phyloP scores from a whole-genome alignment of 1,140 invertebrate genomes.

The Atta texana region DNA sequence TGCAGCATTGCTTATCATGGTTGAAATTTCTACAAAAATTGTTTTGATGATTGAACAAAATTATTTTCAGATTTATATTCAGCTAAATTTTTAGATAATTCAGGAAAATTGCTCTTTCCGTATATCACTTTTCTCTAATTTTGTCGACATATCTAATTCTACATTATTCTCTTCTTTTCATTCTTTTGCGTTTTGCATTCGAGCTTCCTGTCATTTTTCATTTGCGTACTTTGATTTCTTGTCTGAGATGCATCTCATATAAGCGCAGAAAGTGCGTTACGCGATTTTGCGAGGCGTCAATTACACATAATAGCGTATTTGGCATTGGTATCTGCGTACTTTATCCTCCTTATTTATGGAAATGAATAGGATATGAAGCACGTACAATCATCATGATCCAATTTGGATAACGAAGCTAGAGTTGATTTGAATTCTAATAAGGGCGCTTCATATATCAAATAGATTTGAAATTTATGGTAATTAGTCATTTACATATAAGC shows the following conservation, averaged over 20 bases:
- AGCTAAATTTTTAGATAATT: no score
- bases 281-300: slow-evolving; percentile 9
- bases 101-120: no score
- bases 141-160: slow-evolving; percentile 1
- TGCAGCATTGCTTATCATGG: no score
- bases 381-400: slow-evolving; percentile 30
- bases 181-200: background rate
- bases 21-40: no score
- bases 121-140: background rate
- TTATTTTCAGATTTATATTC: no score
- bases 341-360: slow-evolving; percentile 35
- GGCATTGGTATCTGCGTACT: background rate
- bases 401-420: slow-evolving; percentile 26
- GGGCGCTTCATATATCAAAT: background rate
- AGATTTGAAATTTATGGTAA: slow-evolving; percentile 23
- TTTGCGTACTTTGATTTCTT: background rate
- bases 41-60: no score
- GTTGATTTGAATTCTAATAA: slow-evolving; percentile 27
- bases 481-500: slow-evolving; percentile 10
- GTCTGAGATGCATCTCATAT: background rate
- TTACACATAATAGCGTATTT: slow-evolving; percentile 23
- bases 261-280: slow-evolving; percentile 6
- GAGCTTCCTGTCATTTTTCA: background rate
- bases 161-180: background rate
- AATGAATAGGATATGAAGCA: slow-evolving; percentile 14